phyloP scores from a whole-genome alignment of 1,140 invertebrate species.

The Phortica variegata region DNA sequence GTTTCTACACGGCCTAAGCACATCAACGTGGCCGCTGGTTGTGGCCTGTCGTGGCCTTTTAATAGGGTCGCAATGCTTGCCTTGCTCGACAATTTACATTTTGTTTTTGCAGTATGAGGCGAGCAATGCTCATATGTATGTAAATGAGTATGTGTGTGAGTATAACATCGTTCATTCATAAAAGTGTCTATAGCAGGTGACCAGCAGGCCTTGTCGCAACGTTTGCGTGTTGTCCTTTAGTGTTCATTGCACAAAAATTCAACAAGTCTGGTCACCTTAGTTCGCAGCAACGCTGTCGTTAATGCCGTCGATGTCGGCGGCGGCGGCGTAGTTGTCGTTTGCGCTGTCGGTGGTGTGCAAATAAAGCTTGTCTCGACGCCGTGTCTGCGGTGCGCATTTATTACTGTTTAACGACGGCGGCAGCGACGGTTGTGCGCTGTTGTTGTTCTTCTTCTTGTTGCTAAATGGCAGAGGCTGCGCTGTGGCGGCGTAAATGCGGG shows the following conservation, averaged over 20 bases:
- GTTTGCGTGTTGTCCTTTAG: not conserved
- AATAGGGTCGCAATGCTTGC: slow-evolving; percentile 32
- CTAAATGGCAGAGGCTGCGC: too few species aligned
- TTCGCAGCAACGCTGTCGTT: slow-evolving; percentile 12
- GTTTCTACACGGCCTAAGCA: too few species aligned
- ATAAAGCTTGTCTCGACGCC: slow-evolving; percentile 16
- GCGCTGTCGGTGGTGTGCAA: slow-evolving; percentile 24
- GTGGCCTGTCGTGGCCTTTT: slow-evolving; percentile 26
- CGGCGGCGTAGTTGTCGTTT: slow-evolving; percentile 8
- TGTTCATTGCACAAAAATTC: too few species aligned
- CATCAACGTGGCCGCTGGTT: slow-evolving; percentile 3
- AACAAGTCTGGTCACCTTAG: slow-evolving; percentile 24
- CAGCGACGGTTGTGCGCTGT: slow-evolving; percentile 1
- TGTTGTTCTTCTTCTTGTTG: too few species aligned
- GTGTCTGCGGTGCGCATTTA: slow-evolving; percentile 18
- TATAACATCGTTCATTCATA: slow-evolving; percentile 34
- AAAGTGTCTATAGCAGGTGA: slow-evolving; percentile 24
- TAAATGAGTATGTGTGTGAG: too few species aligned
- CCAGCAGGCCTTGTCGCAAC: not conserved
- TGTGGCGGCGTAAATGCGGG: too few species aligned
- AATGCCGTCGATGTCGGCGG: slow-evolving; percentile 9
- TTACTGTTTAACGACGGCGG: slow-evolving; percentile 21
- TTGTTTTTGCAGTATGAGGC: slow-evolving; percentile 22
- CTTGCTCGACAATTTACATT: slow-evolving; percentile 39
- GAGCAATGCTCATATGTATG: not conserved